A percentile compares a stretch with the other conserved stretches of the same genome.
phyloP scores from a whole-genome alignment of 2,888 invertebrate genomes.

The Erannis defoliaria region DNA sequence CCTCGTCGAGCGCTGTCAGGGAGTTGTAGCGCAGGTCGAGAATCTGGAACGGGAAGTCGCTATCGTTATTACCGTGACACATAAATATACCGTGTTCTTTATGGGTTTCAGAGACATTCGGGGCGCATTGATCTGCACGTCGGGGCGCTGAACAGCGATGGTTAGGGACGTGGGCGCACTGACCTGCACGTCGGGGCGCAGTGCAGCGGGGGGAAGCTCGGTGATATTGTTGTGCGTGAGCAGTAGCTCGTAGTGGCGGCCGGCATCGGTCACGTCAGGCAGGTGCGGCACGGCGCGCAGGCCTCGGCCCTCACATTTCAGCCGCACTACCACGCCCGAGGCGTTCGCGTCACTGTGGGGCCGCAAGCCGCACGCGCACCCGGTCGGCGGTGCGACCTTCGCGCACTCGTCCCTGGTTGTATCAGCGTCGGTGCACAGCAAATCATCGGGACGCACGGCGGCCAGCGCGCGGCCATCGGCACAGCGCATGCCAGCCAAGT shows the following conservation, averaged over 20 bases:
- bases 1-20: slow-evolving; percentile 5
- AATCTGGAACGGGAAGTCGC: slow-evolving; percentile 17
- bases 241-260: slow-evolving; percentile 37
- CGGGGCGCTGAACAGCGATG: too few relatives aligned
- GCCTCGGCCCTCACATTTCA: slow-evolving; percentile 26
- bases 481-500: slow-evolving; percentile 4
- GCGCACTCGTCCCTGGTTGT: slow-evolving; percentile 15
- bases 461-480: slow-evolving; percentile 29
- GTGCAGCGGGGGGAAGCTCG: slow-evolving; percentile 26
- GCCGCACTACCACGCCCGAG: slow-evolving; percentile 40
- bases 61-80: neutral
- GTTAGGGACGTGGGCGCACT: neutral
- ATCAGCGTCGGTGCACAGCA: slow-evolving; percentile 39
- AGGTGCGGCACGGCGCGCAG: slow-evolving; percentile 35
- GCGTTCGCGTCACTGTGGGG: slow-evolving; percentile 32
- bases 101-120: too few relatives aligned
- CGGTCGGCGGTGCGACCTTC: slow-evolving; percentile 33
- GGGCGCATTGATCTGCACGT: too few relatives aligned
- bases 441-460: slow-evolving; percentile 40
- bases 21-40: slow-evolving; percentile 41
- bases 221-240: slow-evolving; percentile 42
- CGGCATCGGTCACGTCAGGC: slow-evolving; percentile 8
- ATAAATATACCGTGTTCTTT: too few relatives aligned
- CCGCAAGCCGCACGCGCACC: slow-evolving; percentile 1
- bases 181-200: slow-evolving; percentile 31